Conservation (phyloP, 1,140 invertebrate species). For the Lordiphosa stackelbergi region DNA sequence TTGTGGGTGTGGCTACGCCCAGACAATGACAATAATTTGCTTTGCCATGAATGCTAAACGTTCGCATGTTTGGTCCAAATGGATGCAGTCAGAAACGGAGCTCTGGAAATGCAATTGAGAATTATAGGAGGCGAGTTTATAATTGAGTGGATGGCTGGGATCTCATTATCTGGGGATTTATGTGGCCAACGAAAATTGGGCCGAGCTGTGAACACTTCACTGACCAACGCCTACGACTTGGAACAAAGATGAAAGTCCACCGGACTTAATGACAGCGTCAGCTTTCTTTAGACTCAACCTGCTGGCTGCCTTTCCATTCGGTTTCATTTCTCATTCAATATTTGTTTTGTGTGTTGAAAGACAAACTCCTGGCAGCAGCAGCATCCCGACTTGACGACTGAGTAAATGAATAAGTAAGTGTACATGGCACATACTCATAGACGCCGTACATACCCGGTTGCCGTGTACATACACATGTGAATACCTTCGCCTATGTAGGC, state of each 20-base stretch:
- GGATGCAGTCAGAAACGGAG: conserved; percentile 27
- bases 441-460: too few relatives aligned
- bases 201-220: conserved; percentile 9
- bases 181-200: background rate
- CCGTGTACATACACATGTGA: conserved; percentile 8
- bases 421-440: conserved; percentile 16
- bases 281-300: conserved; percentile 47
- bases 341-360: conserved; percentile 68
- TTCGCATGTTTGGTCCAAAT: background rate
- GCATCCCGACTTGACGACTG: conserved; percentile 29
- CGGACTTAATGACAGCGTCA: conserved; percentile 52
- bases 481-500: conserved; percentile 12
- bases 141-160: conserved; percentile 69
- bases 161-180: conserved; percentile 5
- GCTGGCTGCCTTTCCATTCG: conserved; percentile 14
- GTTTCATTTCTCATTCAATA: conserved; percentile 66
- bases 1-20: conserved; percentile 44
- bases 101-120: conserved; percentile 5
- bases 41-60: conserved; percentile 51
- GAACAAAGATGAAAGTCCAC: conserved; percentile 32
- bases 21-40: conserved; percentile 67
- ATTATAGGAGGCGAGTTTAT: conserved; percentile 22
- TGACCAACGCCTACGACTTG: conserved; percentile 1
- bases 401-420: conserved; percentile 34
- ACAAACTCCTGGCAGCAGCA: conserved; percentile 37